These are phyloP conservation scores for Ceyx melanurus DNA, from an alignment of 2,113 vertebrate genomes.

Conservation along the genomic window DNA sequence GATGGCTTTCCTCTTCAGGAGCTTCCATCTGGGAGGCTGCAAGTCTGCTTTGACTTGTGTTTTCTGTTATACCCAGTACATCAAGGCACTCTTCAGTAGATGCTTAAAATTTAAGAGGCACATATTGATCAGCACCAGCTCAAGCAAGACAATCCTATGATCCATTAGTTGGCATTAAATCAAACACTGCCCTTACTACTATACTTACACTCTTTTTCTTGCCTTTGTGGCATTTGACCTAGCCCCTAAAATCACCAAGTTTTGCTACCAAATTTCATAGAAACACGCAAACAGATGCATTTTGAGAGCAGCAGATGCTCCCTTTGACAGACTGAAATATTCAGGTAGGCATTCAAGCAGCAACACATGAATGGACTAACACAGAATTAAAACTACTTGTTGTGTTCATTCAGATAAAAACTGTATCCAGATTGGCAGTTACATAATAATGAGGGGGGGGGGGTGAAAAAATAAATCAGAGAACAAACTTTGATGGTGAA, in stretches of 20 bases:
- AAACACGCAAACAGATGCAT: neutral
- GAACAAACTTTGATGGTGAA: neutral
- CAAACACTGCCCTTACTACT: neutral
- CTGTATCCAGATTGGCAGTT: neutral
- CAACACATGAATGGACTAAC: neutral
- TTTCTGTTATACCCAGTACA: conserved; percentile 87
- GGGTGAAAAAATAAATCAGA: neutral
- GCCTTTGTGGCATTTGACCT: neutral
- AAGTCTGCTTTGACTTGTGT: conserved; percentile 73
- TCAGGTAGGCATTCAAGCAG: neutral
- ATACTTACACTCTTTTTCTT: neutral
- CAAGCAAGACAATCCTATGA: neutral
- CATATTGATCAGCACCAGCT: neutral
- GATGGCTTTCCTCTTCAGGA: conserved; percentile 77
- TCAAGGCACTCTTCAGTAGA: conserved; percentile 85
- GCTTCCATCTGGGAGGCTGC: conserved; percentile 75
- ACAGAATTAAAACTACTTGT: neutral
- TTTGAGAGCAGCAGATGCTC: neutral
- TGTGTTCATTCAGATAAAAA: neutral
- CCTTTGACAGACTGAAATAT: neutral
- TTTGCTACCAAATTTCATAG: neutral
- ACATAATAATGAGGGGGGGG: neutral
- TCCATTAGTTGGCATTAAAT: neutral
- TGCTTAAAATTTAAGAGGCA: conserved; percentile 73
- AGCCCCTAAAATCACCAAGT: neutral